Evolutionary conservation across 2,888 invertebrate genomes (phyloP).

Genomic region (Lissocephala sabroskyi): DNA sequence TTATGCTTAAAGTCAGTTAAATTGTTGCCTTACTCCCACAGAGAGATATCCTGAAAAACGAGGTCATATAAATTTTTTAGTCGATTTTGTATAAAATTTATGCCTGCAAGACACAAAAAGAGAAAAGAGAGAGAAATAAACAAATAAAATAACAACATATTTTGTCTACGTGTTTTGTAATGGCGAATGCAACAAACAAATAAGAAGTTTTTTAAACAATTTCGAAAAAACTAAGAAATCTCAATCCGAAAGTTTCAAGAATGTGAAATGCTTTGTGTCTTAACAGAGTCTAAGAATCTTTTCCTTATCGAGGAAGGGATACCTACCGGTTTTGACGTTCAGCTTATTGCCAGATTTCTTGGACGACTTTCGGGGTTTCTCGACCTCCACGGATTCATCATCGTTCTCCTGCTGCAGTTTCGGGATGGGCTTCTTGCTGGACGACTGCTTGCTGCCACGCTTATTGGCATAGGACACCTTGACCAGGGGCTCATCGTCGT

Average conservation of each 20-base stretch:
- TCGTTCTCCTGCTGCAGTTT: conserved; percentile 35
- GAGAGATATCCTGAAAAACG: conserved; percentile 73
- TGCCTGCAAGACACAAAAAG: conserved; percentile 71
- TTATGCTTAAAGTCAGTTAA: conserved; percentile 46
- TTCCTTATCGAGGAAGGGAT: conserved; percentile 75
- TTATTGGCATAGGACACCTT: conserved; percentile 69
- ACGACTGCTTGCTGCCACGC: conserved; percentile 39
- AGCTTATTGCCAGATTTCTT: conserved; percentile 67
- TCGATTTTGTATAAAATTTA: conserved; percentile 73
- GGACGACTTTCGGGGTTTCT: conserved; percentile 61
- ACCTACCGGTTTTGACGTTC: conserved; percentile 81
- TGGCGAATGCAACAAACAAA: conserved; percentile 30
- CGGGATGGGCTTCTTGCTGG: conserved; percentile 42
- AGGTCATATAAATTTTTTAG: conserved; percentile 73
- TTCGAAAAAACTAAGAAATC: conserved; percentile 5
- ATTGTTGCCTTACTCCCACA: conserved; percentile 71
- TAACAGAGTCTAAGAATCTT: not conserved
- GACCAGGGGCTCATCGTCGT: conserved; percentile 60
- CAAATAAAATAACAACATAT: conserved; percentile 63
- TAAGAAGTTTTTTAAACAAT: conserved; percentile 7
- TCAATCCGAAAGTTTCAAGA: conserved; percentile 5
- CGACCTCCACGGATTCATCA: conserved; percentile 43
- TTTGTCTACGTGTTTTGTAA: conserved; percentile 25
- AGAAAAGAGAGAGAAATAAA: conserved; percentile 66
- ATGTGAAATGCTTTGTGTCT: conserved; percentile 23